Evolutionary conservation across 2,888 invertebrate species (phyloP).

Genomic region (Drosophila kuntzei): DNA sequence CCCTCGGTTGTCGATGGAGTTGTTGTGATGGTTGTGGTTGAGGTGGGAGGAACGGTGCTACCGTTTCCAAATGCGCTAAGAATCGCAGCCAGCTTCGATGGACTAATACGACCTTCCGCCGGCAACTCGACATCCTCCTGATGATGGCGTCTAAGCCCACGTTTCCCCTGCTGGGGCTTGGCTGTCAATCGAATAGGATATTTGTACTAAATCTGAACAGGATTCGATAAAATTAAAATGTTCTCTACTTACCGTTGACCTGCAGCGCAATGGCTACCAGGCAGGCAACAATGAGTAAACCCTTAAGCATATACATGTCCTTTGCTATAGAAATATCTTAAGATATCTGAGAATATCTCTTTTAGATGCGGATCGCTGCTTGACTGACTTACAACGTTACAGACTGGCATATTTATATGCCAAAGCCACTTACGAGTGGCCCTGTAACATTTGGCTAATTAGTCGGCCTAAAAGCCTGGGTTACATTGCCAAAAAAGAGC

Average conservation of each 20-base stretch:
- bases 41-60: neutral
- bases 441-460: conserved; percentile 41
- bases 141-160: conserved; percentile 37
- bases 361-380: conserved; percentile 58
- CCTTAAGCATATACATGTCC: conserved; percentile 60
- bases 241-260: conserved; percentile 53
- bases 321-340: conserved; percentile 7
- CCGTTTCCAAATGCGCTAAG: conserved; percentile 18
- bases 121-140: conserved; percentile 40
- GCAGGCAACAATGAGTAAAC: conserved; percentile 58
- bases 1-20: neutral
- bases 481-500: conserved; percentile 26
- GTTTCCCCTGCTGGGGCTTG: conserved; percentile 50
- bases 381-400: conserved; percentile 67
- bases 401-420: conserved; percentile 70
- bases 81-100: conserved; percentile 53
- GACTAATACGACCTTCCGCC: conserved; percentile 61
- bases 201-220: neutral
- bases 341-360: conserved; percentile 35
- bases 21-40: neutral
- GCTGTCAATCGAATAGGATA: conserved; percentile 29
- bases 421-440: conserved; percentile 34
- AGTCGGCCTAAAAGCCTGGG: conserved; percentile 16
- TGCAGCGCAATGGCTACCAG: conserved; percentile 56
- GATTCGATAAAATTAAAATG: neutral